Evolutionary conservation across 2,797 vertebrate genomes (phyloP).

Genomic region (Antennarius maculatus): DNA sequence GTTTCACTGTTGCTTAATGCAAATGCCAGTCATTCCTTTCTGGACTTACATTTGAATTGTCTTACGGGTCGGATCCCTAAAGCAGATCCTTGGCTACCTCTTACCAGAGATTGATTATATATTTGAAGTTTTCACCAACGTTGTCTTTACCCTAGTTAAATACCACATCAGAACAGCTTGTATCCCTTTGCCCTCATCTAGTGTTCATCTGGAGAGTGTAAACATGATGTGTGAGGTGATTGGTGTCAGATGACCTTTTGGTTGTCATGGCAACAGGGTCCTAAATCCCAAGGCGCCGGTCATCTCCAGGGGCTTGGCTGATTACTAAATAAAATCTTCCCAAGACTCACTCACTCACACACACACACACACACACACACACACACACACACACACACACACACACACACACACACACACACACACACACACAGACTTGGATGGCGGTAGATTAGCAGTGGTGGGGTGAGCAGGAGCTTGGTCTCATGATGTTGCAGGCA

Average conservation of each 20-base stretch:
- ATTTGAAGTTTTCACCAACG: background rate
- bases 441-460: constrained; percentile 64
- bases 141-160: constrained; percentile 36
- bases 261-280: constrained; percentile 58
- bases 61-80: background rate
- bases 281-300: constrained; percentile 63
- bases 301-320: constrained; percentile 63
- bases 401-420: too few species aligned
- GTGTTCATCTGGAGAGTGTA: constrained; percentile 58
- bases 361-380: background rate
- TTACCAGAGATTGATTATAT: constrained; percentile 22
- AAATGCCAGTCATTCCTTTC: constrained; percentile 17
- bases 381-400: background rate
- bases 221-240: constrained; percentile 70
- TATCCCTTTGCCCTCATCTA: constrained; percentile 28
- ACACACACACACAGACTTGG: background rate
- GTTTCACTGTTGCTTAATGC: constrained; percentile 13
- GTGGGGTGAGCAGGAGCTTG: constrained; percentile 52
- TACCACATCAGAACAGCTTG: constrained; percentile 20
- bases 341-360: background rate
- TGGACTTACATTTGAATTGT: constrained; percentile 6
- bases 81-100: background rate
- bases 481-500: constrained; percentile 70
- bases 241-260: constrained; percentile 74
- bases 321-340: constrained; percentile 72